phyloP scores from a whole-genome alignment of 1,140 invertebrate genomes.

The Agraylea sexmaculata region DNA sequence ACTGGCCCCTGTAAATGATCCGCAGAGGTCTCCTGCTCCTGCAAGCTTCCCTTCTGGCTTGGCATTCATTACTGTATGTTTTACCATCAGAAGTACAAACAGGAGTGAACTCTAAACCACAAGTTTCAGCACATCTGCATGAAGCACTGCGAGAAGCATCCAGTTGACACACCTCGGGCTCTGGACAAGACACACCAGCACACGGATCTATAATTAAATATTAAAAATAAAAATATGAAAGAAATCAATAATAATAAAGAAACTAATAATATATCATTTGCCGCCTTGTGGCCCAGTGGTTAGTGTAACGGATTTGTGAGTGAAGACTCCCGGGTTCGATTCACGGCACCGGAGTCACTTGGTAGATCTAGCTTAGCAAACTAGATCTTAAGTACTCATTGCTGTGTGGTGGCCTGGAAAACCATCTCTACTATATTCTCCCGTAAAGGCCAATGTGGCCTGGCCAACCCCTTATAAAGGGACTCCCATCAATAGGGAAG shows the following conservation, averaged over 20 bases:
- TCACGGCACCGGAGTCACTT: too few relatives aligned
- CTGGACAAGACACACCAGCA: conserved; percentile 57
- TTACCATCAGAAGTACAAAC: conserved; percentile 78
- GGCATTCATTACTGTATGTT: conserved; percentile 80
- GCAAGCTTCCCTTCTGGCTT: conserved; percentile 63
- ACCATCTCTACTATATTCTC: too few relatives aligned
- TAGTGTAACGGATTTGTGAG: too few relatives aligned
- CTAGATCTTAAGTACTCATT: too few relatives aligned
- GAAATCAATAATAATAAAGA: conserved; percentile 2
- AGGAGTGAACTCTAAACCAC: conserved; percentile 65
- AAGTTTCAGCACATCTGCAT: conserved; percentile 69
- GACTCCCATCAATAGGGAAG: too few relatives aligned
- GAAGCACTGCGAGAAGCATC: conserved; percentile 63
- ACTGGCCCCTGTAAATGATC: conserved; percentile 69
- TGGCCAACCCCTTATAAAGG: too few relatives aligned
- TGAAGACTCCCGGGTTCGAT: too few relatives aligned
- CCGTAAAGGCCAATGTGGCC: too few relatives aligned
- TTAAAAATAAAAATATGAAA: neutral
- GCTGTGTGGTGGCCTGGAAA: too few relatives aligned
- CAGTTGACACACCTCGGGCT: conserved; percentile 73
- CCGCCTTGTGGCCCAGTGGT: neutral
- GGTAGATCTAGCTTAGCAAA: too few relatives aligned
- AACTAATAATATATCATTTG: conserved; percentile 1
- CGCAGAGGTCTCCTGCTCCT: conserved; percentile 55
- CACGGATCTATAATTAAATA: conserved; percentile 64